Percentiles rank a stretch among this genome's conserved stretches.
phyloP scores from a whole-genome alignment of 2,113 vertebrate species.

The Beaufortia kweichowensis region DNA sequence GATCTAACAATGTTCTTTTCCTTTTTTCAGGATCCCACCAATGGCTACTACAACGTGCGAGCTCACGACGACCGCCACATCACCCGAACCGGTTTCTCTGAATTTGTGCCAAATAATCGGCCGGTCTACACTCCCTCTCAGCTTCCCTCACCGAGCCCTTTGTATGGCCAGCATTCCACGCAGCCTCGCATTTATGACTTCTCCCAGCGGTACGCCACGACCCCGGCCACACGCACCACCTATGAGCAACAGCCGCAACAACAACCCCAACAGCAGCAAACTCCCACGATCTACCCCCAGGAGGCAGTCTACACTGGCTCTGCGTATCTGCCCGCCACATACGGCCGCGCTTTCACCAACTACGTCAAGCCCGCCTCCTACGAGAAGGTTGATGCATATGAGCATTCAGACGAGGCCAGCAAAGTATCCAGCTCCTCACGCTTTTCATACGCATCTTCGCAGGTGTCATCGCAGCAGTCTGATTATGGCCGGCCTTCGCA shows the following conservation, averaged over 20 bases:
- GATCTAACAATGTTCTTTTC: not conserved
- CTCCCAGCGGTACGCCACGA: conserved; percentile 76
- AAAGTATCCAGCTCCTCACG: conserved; percentile 78
- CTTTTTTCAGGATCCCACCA: conserved; percentile 81
- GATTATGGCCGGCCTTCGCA: conserved; percentile 82
- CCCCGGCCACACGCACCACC: conserved; percentile 68
- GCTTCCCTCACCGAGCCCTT: conserved; percentile 71
- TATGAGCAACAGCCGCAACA: conserved; percentile 74
- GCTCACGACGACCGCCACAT: conserved; percentile 80
- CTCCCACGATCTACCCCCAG: conserved; percentile 69
- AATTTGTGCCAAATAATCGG: conserved; percentile 75
- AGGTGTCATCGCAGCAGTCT: conserved; percentile 79
- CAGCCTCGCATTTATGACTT: conserved; percentile 82
- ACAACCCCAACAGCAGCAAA: conserved; percentile 63
- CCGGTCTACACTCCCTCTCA: conserved; percentile 77
- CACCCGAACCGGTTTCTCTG: conserved; percentile 77
- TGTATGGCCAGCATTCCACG: conserved; percentile 72
- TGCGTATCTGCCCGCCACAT: conserved; percentile 80
- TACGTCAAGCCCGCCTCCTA: conserved; percentile 82
- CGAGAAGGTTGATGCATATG: conserved; percentile 80
- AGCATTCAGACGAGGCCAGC: conserved; percentile 80
- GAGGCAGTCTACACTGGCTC: conserved; percentile 77
- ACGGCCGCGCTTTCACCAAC: conserved; percentile 83
- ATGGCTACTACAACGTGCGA: conserved; percentile 90
- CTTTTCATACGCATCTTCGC: conserved; percentile 85